Base-by-base conservation (phyloP, 2,113 vertebrate species). In the Misgurnus anguillicaudatus region DNA sequence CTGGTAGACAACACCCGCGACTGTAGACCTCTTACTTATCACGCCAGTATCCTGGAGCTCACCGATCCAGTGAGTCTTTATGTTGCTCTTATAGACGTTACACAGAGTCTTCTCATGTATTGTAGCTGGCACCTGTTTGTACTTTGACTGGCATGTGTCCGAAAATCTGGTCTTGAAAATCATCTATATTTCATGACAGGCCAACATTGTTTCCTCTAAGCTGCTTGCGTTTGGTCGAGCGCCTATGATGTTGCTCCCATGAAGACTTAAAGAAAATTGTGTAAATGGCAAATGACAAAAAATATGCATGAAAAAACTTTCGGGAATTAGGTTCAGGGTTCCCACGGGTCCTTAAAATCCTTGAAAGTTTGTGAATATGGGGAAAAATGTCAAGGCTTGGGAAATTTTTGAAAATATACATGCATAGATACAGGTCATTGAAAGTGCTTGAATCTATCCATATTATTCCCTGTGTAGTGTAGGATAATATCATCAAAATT, bases 11-110 rank as follows among this genome's bases (percentile, higher is more conserved):
- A 94, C 38, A 98, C 96, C 0, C 94, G 92, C 0, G 97, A 99
- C 84, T 99, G 98, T 61, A 94, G 93, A 36, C 98, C 98, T 14
- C 89, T 98, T 81, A 96, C 92, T 6, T 99, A 98, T 78, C 92
- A 89, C 80, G 95, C 97, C 0, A 93, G 89, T 65, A 86, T 99
- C 14, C 94, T 95, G 42, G 97, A 99, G 81, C 88, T 98, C 67
- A 95, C 91, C 0, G 91, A 95, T 47, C 96, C 95, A 58, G 98
- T 99, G 90, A 95, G 93, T 90, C 2, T n/a, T 53, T 31, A 19
- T 16, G 51, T 5, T 68, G 13, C 13, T 31, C 48, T 67, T 38
- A 24, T 2, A 55, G 10, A 24, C 7, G 17, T 41, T 39, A 24
- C 4, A 3, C 24, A 48, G 48, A 69, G 67, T 36, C 8, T 51